A percentile compares a stretch with the other conserved stretches of the same genome.
Conservation (phyloP, 2,797 vertebrate genomes). For the Picus viridis region DNA sequence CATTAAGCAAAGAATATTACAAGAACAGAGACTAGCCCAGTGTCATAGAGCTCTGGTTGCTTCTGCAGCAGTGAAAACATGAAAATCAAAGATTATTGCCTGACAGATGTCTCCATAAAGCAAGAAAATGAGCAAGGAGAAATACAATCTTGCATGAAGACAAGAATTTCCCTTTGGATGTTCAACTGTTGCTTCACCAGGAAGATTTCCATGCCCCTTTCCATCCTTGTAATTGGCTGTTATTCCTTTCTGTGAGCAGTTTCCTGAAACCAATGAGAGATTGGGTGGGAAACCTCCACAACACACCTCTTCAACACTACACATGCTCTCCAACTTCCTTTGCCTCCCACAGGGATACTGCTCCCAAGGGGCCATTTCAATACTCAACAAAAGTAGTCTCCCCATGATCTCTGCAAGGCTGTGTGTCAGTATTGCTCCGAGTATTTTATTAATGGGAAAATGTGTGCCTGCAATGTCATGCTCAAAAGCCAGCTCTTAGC, state of each 20-base stretch:
- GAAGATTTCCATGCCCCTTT: not conserved
- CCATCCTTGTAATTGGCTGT: not conserved
- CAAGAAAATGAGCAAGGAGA: conserved; percentile 32
- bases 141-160: conserved; percentile 22
- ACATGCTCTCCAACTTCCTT: accelerated
- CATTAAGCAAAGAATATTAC: conserved; percentile 4
- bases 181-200: not conserved
- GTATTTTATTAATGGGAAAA: not conserved
- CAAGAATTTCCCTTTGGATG: conserved; percentile 32
- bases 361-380: not conserved
- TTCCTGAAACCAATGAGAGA: not conserved
- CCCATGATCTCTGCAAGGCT: not conserved
- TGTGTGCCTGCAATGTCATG: not conserved
- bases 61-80: conserved; percentile 13
- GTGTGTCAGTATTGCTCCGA: not conserved
- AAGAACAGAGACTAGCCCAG: not conserved
- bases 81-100: conserved; percentile 37
- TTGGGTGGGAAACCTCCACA: not conserved
- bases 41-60: conserved; percentile 22
- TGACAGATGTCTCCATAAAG: conserved; percentile 34
- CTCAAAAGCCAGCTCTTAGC: not conserved
- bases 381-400: not conserved
- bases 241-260: not conserved
- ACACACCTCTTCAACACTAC: not conserved
- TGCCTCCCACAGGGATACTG: not conserved